These are phyloP conservation scores for Notarius lentiginosus DNA, from an alignment of 2,113 vertebrate species.

Conservation along the genomic window DNA sequence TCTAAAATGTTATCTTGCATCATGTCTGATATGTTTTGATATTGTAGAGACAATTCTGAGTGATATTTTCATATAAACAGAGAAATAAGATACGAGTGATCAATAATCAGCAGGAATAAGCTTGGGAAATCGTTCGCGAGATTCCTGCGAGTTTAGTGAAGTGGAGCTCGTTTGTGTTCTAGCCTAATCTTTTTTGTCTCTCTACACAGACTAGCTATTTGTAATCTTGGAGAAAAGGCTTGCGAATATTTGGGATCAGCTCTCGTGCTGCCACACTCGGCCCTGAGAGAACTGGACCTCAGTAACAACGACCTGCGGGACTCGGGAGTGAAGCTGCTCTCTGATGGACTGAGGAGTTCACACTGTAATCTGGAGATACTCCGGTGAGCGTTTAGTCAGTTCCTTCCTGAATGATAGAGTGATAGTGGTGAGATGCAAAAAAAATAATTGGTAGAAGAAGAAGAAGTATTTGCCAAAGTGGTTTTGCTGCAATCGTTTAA, in stretches of 20 bases:
- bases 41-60: no score
- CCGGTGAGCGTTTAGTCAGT: background rate
- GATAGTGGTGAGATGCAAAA: background rate
- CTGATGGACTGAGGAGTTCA: constrained; percentile 2
- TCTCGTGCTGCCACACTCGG: background rate
- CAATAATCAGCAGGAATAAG: no score
- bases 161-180: background rate
- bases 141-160: background rate
- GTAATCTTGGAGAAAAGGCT: constrained; percentile 27
- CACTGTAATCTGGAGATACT: background rate
- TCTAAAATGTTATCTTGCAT: no score
- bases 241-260: constrained; percentile 7
- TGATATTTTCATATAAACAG: no score
- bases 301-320: constrained; percentile 17
- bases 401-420: background rate
- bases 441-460: no score
- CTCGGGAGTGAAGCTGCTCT: constrained; percentile 6
- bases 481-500: no score
- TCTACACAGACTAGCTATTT: background rate
- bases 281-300: constrained; percentile 23
- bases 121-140: background rate
- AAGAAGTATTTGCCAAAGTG: no score
- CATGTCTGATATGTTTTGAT: no score
- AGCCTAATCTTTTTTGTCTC: background rate
- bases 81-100: no score